Evolutionary conservation across 2,888 invertebrate genomes (phyloP).

Genomic region (Idaea dimidiata): DNA sequence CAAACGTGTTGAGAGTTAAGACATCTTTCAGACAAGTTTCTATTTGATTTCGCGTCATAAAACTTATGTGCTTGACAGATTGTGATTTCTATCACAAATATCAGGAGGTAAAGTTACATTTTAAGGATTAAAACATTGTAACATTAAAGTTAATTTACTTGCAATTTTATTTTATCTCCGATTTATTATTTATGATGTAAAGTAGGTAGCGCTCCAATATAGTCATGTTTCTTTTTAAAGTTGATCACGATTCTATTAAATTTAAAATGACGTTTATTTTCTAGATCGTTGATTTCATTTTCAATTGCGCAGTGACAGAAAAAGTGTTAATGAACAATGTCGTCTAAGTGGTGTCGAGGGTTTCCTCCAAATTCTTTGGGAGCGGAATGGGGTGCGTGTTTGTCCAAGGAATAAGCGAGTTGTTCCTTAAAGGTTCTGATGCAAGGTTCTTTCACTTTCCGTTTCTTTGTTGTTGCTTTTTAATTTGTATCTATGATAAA

Average conservation of each 20-base stretch:
- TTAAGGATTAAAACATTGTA: background rate
- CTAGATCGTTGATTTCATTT: constrained; percentile 36
- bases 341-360: constrained; percentile 57
- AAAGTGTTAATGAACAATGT: constrained; percentile 70
- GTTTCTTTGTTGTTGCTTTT: constrained; percentile 56
- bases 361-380: constrained; percentile 65
- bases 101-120: background rate
- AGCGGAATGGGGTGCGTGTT: constrained; percentile 61
- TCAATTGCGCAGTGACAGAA: constrained; percentile 35
- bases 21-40: constrained; percentile 79
- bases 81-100: constrained; percentile 77
- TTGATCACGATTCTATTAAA: background rate
- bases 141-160: background rate
- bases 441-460: constrained; percentile 65
- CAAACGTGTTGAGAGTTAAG: constrained; percentile 67
- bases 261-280: constrained; percentile 36
- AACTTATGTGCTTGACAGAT: constrained; percentile 65
- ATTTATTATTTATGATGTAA: background rate
- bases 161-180: background rate
- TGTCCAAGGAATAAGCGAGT: constrained; percentile 63
- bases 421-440: constrained; percentile 56
- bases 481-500: constrained; percentile 40
- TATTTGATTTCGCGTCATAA: constrained; percentile 79
- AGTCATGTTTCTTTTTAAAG: background rate
- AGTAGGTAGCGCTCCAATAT: background rate